A percentile compares a stretch with the other conserved stretches of the same genome.
Conservation (phyloP, 2,113 vertebrate species). For the Plecotus auritus region DNA sequence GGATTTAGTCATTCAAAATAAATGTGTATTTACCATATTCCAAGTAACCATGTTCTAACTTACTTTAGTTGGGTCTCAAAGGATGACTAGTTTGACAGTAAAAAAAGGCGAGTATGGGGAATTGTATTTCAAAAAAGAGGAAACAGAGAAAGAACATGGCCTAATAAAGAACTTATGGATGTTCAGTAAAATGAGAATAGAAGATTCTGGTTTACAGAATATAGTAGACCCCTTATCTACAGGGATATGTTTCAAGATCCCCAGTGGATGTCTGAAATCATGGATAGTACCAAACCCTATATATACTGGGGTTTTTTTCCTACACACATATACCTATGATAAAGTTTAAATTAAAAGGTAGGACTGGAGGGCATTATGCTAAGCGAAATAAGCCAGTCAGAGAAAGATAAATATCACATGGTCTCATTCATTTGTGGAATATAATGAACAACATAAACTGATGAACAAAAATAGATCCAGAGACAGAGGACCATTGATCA, state of each 20-base stretch:
- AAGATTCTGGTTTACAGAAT: neutral
- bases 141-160: neutral
- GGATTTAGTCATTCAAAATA: neutral
- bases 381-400: no score
- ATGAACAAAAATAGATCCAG: no score
- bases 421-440: no score
- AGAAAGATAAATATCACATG: no score
- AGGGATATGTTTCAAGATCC: neutral
- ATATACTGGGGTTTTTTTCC: neutral
- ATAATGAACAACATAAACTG: no score
- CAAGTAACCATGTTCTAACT: neutral
- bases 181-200: neutral
- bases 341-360: neutral
- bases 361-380: no score
- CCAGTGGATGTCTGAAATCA: neutral
- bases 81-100: neutral
- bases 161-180: neutral
- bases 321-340: no score
- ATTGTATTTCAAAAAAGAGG: neutral
- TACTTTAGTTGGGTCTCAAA: constrained; percentile 35
- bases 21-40: neutral
- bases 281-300: neutral
- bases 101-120: neutral
- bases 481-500: no score
- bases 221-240: neutral